Evolutionary conservation across 2,113 vertebrate species (phyloP), one percentile per base, ranked within the genome.

Genomic region (Hemibagrus wyckioides): DNA sequence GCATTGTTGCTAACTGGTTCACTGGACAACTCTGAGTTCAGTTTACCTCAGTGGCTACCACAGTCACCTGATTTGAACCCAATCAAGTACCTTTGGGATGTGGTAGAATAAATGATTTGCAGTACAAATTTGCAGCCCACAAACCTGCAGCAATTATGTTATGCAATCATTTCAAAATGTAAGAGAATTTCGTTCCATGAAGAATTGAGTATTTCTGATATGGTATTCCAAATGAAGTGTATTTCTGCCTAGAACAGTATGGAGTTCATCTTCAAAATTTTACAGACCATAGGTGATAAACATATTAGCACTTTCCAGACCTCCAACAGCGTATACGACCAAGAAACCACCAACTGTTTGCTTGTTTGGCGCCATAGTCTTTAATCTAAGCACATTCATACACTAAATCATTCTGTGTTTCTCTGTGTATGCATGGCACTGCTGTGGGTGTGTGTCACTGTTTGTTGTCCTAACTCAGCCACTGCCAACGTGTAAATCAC

Each of bases 401-500:
- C 87, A 85, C 76, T 88, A 88, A 88, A 85, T 88, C 83, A 82
- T 63, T 63, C 36, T 28, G 52, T 79, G 44, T 56, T 13, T 73
- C 19, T 75, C 19, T 85, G 39, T 41, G 63, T 14, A 61, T 88
- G 75, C 57, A 76, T 83, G 80, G 75, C 54, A 77, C 30, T 56
- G 69, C 71, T 69, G 11, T 54, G 33, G 41, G 39, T 87, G 85
- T 73, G 50, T 41, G 54, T 81, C 39, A 30, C 5, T 79, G 86
- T 77, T 75, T 79, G 86, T 9, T 57, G 83, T 84, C 76, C 79
- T 73, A 69, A 89, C 79, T 80, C 77, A 88, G 90, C 91, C 89
- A 91, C 92, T 91, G 91, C 92, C 92, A 93, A 92, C 94, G 90
- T 93, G 94, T 95, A 94, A 94, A 95, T 95, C 94, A 94, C 90